Base-by-base conservation (phyloP, 2,113 vertebrate genomes). In the Chiloscyllium plagiosum region DNA sequence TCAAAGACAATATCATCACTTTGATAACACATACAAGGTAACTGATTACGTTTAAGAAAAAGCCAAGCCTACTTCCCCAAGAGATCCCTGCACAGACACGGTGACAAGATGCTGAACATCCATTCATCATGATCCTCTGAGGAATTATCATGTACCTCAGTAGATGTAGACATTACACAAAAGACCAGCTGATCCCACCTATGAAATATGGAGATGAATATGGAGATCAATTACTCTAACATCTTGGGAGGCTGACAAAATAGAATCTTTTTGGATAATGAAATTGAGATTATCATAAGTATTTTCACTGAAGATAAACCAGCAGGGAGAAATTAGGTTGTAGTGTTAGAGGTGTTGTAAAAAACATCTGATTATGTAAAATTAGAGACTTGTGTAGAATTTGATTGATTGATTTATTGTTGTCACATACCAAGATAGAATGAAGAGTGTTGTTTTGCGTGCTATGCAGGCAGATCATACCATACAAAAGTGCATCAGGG, bases 81-180 rank as follows among this genome's bases (percentile, higher is more conserved):
- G 86, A 50, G 86, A 89, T 52, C 10, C 15, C 8, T 61, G 50
- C 26, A 56, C 29, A 52, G 85, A 24, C 56, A 56, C 29, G 29
- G 50, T 89, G 86, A 89, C 86, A 89, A 89, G 86, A 89, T 56
- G 86, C 56, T 89, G 52, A 89, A 89, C 52, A 33, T 89, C 86
- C 86, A 56, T 89, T 89, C 56, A 89, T 89, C 50, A 33, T 50
- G 86, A 52, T 33, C 26, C 7, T 89, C 52, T 56, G 50, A 61
- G 50, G 52, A 89, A 87, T 24, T 3, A 47, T 52, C 13, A 52
- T 56, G 1, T 26, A 89, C 12, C 61, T 29, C 86, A 89, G 22
- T 26, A 56, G 86, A 61, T 22, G 52, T 3, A 29, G 86, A 3
- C 6, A 89, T 56, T 17, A 24, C 86, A 29, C 50, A 29, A 56